These are phyloP conservation scores for Tanypteryx hageni DNA, from an alignment of 2,888 invertebrate genomes.

Conservation along the genomic window DNA sequence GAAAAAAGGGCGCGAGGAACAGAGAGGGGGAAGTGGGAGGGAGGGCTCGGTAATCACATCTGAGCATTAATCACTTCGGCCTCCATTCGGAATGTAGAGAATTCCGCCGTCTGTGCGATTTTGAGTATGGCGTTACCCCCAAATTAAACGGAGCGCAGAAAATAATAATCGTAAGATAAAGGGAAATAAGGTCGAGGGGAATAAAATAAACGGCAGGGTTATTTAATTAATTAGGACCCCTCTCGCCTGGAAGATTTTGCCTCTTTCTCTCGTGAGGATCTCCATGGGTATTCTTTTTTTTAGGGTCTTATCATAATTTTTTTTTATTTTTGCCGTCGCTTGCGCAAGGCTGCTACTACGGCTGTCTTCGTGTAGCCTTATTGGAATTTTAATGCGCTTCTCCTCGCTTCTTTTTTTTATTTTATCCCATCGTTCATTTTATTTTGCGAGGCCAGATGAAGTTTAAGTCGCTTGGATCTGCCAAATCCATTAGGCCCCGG, in stretches of 20 bases:
- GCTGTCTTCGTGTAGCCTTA: conserved; percentile 14
- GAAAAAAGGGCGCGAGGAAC: neutral
- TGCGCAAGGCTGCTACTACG: neutral
- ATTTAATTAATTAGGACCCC: conserved; percentile 31
- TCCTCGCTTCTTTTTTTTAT: neutral
- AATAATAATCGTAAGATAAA: conserved; percentile 42
- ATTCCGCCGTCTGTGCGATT: conserved; percentile 24
- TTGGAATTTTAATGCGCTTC: conserved; percentile 19
- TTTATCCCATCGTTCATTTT: no score
- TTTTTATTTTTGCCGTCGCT: neutral
- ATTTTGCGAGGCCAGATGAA: neutral
- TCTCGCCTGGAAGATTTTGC: neutral
- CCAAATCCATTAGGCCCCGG: neutral
- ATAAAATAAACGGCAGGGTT: neutral
- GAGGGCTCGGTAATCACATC: conserved; percentile 41
- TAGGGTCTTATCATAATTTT: neutral
- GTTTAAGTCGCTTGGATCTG: neutral
- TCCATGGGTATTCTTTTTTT: neutral
- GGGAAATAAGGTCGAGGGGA: neutral
- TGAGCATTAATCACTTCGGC: conserved; percentile 46
- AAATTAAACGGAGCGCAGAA: conserved; percentile 44
- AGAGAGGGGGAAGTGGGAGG: neutral
- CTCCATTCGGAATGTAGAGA: conserved; percentile 42
- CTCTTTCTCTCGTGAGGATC: neutral
- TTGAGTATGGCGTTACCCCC: neutral